Conservation (phyloP, 2,797 vertebrate species). For the Helicolenus hilgendorfi region DNA sequence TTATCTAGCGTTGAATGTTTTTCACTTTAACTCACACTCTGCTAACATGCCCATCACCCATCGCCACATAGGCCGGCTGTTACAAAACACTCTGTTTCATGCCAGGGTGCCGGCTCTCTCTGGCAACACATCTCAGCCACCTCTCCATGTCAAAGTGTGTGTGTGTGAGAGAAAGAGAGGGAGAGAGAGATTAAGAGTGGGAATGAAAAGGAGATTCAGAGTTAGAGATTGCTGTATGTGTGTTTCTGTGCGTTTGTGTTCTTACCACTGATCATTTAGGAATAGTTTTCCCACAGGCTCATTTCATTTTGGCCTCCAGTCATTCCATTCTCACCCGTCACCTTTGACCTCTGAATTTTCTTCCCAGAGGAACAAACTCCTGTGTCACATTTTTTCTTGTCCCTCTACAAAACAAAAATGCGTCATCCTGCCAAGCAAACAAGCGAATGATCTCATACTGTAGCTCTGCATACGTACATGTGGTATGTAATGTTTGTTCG, state of each 20-base stretch:
- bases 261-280: neutral
- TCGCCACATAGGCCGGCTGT: constrained; percentile 58
- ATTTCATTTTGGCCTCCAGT: neutral
- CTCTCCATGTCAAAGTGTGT: constrained; percentile 48
- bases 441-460: constrained; percentile 19
- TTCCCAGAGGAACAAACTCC: constrained; percentile 21
- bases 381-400: constrained; percentile 1
- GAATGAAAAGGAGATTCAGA: constrained; percentile 6
- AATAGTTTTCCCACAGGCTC: constrained; percentile 50
- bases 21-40: constrained; percentile 68
- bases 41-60: constrained; percentile 62
- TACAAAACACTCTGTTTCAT: constrained; percentile 67
- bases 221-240: neutral
- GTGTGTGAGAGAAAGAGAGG: neutral
- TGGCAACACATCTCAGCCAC: constrained; percentile 66
- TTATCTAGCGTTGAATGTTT: constrained; percentile 79
- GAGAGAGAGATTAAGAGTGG: constrained; percentile 4
- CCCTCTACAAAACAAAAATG: constrained; percentile 12
- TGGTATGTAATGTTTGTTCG: constrained; percentile 21
- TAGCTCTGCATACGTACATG: neutral
- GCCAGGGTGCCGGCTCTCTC: constrained; percentile 66
- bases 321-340: constrained; percentile 24
- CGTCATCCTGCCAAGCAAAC: neutral
- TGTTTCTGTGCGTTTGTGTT: constrained; percentile 3
- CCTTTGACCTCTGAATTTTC: constrained; percentile 51